Conservation (phyloP, 2,888 invertebrate species). For the Spodoptera littoralis region DNA sequence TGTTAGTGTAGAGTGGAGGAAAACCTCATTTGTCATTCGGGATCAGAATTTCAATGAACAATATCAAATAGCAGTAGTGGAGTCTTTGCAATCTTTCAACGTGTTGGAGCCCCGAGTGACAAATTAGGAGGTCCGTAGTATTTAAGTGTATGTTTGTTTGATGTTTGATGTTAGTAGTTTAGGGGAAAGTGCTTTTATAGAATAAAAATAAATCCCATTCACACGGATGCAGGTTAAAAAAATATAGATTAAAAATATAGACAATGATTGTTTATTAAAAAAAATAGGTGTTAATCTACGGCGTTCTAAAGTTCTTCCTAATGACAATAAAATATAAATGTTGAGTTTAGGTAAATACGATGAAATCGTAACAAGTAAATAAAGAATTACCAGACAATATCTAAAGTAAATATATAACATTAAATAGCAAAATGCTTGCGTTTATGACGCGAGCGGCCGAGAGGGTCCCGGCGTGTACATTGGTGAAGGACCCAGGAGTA, state of each 20-base stretch:
- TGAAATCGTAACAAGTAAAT: constrained; percentile 40
- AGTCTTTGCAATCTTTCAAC: neutral
- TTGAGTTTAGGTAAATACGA: constrained; percentile 30
- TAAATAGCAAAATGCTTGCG: constrained; percentile 13
- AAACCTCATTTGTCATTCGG: constrained; percentile 29
- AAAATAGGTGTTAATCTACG: constrained; percentile 45
- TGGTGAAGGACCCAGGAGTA: constrained; percentile 8
- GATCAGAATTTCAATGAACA: constrained; percentile 1
- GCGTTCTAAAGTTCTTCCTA: constrained; percentile 50
- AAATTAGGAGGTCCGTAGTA: constrained; percentile 19
- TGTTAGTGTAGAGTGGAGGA: constrained; percentile 62
- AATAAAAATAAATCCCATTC: constrained; percentile 63
- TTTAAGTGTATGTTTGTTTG: constrained; percentile 76
- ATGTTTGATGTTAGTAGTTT: constrained; percentile 86
- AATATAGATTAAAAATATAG: constrained; percentile 44
- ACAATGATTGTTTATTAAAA: constrained; percentile 42
- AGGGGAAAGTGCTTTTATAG: constrained; percentile 86
- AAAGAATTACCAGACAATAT: constrained; percentile 15
- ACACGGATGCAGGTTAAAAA: constrained; percentile 59
- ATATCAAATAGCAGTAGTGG: too few relatives aligned
- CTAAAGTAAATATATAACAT: constrained; percentile 7
- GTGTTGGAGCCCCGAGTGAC: constrained; percentile 14
- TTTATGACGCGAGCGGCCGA: neutral
- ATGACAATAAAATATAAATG: constrained; percentile 49
- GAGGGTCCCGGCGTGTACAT: neutral